Evolutionary conservation across 1,140 invertebrate species (phyloP).

Genomic region (Maniola jurtina): DNA sequence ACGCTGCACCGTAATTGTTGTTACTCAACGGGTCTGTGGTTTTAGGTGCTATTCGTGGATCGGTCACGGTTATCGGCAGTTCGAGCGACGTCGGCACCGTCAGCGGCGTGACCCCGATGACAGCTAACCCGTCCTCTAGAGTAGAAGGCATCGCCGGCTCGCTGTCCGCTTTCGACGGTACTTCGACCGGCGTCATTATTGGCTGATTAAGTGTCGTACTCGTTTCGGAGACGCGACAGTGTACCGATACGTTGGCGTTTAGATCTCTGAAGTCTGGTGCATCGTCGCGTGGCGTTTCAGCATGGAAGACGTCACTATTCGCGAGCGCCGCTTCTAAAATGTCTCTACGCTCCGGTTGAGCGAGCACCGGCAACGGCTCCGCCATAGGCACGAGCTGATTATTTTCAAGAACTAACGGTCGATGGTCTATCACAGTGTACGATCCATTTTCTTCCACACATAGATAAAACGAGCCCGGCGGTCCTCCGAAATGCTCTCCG

Average conservation of each 20-base stretch:
- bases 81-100: slow-evolving; percentile 82
- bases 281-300: slow-evolving; percentile 75
- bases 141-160: slow-evolving; percentile 72
- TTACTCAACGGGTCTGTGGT: slow-evolving; percentile 56
- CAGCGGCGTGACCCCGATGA: slow-evolving; percentile 79
- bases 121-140: slow-evolving; percentile 78
- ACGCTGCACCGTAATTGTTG: slow-evolving; percentile 47
- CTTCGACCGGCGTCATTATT: slow-evolving; percentile 89
- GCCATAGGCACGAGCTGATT: slow-evolving; percentile 80
- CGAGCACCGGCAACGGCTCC: slow-evolving; percentile 47
- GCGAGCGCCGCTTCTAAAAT: slow-evolving; percentile 87
- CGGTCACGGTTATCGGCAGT: slow-evolving; percentile 84
- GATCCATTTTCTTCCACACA: slow-evolving; percentile 84
- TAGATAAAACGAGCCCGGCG: slow-evolving; percentile 81
- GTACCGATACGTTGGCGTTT: slow-evolving; percentile 73
- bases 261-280: slow-evolving; percentile 79
- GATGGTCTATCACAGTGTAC: slow-evolving; percentile 85
- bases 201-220: slow-evolving; percentile 86
- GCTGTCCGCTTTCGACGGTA: slow-evolving; percentile 80
- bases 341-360: slow-evolving; percentile 80
- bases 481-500: slow-evolving; percentile 82
- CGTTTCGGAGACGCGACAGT: slow-evolving; percentile 83
- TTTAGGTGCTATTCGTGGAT: slow-evolving; percentile 82
- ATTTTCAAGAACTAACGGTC: slow-evolving; percentile 80
- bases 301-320: slow-evolving; percentile 86